These are phyloP conservation scores for Lysandra coridon DNA, from an alignment of 2,888 invertebrate species.

Conservation along the genomic window DNA sequence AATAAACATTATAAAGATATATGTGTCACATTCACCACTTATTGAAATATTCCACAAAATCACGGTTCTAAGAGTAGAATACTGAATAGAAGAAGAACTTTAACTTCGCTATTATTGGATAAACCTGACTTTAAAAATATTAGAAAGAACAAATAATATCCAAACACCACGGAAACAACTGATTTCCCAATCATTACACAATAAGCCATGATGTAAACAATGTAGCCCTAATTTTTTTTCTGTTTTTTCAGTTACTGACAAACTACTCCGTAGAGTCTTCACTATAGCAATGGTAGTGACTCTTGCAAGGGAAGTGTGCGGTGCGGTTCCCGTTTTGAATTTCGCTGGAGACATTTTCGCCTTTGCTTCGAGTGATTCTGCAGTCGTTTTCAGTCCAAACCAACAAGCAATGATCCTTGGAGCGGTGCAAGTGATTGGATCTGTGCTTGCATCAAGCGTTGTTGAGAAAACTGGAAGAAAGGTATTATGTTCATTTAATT, in stretches of 20 bases:
- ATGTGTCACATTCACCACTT: not conserved
- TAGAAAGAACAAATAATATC: not conserved
- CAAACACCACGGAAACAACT: not conserved
- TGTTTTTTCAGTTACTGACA: constrained; percentile 58
- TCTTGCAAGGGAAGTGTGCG: constrained; percentile 64
- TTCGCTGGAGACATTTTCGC: constrained; percentile 70
- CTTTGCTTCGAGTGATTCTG: constrained; percentile 53
- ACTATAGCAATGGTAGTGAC: constrained; percentile 56
- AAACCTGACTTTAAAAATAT: too few species aligned
- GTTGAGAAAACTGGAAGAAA: constrained; percentile 68
- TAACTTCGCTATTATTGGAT: too few species aligned
- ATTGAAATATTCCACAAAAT: not conserved
- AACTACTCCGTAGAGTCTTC: constrained; percentile 62
- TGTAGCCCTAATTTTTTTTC: not conserved
- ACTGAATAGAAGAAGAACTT: too few species aligned
- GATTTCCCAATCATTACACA: not conserved
- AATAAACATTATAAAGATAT: not conserved
- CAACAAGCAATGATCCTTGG: constrained; percentile 73
- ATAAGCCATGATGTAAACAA: not conserved
- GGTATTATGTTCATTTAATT: constrained; percentile 47
- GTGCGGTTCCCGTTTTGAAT: constrained; percentile 64
- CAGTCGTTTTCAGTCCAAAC: constrained; percentile 58
- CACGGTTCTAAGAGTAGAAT: not conserved
- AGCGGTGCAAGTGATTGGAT: constrained; percentile 63
- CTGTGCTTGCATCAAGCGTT: constrained; percentile 57